Conservation (phyloP, 2,888 invertebrate species). For the Rapana venosa region DNA sequence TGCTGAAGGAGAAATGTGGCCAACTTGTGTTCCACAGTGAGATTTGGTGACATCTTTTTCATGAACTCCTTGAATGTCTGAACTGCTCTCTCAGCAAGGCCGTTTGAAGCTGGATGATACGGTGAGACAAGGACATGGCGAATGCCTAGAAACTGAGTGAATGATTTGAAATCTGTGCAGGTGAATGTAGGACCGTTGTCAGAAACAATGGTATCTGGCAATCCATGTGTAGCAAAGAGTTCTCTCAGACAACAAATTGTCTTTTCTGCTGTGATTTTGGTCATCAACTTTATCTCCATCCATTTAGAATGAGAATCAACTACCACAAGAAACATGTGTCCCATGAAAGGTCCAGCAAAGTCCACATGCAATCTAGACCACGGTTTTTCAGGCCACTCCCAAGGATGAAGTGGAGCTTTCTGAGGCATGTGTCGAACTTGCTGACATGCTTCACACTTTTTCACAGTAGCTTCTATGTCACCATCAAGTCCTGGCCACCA, state of each 20-base stretch:
- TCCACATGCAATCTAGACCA: slow-evolving; percentile 65
- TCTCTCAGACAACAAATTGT: slow-evolving; percentile 2
- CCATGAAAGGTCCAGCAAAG: slow-evolving; percentile 56
- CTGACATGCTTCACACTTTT: slow-evolving; percentile 48
- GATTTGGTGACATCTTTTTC: neutral
- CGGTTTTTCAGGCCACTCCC: slow-evolving; percentile 59
- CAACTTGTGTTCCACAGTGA: neutral
- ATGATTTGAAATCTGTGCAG: slow-evolving; percentile 46
- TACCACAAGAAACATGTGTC: slow-evolving; percentile 50
- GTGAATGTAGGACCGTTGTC: slow-evolving; percentile 50
- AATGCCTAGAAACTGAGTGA: slow-evolving; percentile 46
- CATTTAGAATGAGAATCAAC: slow-evolving; percentile 60
- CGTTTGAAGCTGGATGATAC: slow-evolving; percentile 49
- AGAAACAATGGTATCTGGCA: slow-evolving; percentile 24
- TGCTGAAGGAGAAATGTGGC: slow-evolving; percentile 9
- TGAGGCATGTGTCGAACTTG: slow-evolving; percentile 50
- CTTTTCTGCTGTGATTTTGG: neutral
- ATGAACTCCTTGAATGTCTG: slow-evolving; percentile 2
- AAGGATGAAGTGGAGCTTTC: slow-evolving; percentile 59
- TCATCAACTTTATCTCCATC: slow-evolving; percentile 47
- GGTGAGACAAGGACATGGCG: slow-evolving; percentile 48
- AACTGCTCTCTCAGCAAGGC: neutral
- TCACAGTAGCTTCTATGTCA: slow-evolving; percentile 32
- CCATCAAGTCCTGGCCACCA: slow-evolving; percentile 19
- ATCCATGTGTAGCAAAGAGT: slow-evolving; percentile 21